A percentile compares a stretch with the other conserved stretches of the same genome.
These are phyloP conservation scores for Drosophila monieri DNA, from an alignment of 2,888 invertebrate genomes.

Conservation along the genomic window DNA sequence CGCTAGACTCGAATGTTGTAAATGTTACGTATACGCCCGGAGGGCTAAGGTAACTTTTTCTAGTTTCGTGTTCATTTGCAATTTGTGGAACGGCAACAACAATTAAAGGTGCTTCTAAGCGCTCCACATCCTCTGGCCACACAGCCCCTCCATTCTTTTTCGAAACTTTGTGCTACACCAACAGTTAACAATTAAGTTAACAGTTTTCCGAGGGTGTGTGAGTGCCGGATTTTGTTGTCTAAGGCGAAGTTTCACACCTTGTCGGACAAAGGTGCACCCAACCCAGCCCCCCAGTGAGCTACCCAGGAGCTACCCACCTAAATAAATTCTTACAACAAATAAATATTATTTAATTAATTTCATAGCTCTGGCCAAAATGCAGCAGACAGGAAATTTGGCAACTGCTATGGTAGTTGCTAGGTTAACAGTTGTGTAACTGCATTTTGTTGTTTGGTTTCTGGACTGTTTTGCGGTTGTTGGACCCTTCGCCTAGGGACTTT, in stretches of 20 bases:
- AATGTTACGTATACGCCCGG: constrained; percentile 66
- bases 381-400: constrained; percentile 30
- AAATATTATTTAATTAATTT: constrained; percentile 76
- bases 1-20: constrained; percentile 58
- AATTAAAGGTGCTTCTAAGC: constrained; percentile 68
- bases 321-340: constrained; percentile 63
- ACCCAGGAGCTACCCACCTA: constrained; percentile 1
- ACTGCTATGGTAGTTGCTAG: constrained; percentile 36
- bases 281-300: no score
- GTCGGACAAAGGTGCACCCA: constrained; percentile 20
- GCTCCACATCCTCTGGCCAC: constrained; percentile 44
- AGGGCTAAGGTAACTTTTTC: constrained; percentile 45
- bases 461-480: constrained; percentile 46
- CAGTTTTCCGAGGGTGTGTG: constrained; percentile 49
- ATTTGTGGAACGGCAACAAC: constrained; percentile 70
- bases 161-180: neutral
- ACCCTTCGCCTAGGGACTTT: neutral
- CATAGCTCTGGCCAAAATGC: constrained; percentile 27
- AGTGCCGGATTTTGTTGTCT: constrained; percentile 28
- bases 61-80: constrained; percentile 77
- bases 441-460: constrained; percentile 51
- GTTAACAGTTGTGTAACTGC: constrained; percentile 43
- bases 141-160: neutral
- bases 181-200: constrained; percentile 76
- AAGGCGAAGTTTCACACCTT: constrained; percentile 35